phyloP scores from a whole-genome alignment of 2,113 vertebrate genomes.

The Sula dactylatra region DNA sequence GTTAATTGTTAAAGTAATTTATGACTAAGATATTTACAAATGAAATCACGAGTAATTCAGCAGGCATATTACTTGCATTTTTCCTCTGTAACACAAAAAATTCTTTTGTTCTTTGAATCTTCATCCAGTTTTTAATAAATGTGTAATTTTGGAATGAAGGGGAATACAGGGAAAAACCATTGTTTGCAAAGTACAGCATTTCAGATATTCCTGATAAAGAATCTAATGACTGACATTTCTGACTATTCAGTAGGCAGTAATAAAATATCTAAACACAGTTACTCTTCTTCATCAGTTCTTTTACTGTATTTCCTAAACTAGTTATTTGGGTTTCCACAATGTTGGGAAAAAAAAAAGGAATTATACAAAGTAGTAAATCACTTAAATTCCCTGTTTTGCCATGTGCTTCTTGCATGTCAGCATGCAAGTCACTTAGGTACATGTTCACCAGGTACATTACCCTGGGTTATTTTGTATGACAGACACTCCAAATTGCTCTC shows the following conservation, averaged over 20 bases:
- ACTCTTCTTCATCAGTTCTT: not conserved
- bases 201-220: not conserved
- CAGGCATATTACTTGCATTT: not conserved
- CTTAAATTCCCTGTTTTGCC: not conserved
- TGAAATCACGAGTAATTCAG: not conserved
- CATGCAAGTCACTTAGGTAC: not conserved
- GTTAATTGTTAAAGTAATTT: not conserved
- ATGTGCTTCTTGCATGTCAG: not conserved
- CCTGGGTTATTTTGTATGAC: not conserved
- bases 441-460: not conserved
- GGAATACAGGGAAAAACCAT: not conserved
- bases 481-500: not conserved
- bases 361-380: not conserved
- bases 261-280: not conserved
- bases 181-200: not conserved
- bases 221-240: not conserved
- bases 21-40: not conserved
- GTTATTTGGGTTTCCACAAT: not conserved
- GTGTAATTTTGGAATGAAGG: not conserved
- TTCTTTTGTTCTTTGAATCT: fast-evolving
- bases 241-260: not conserved
- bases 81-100: too few relatives aligned
- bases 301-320: not conserved
- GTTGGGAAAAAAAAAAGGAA: not conserved
- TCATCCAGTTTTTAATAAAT: not conserved